phyloP scores from a whole-genome alignment of 2,113 vertebrate genomes.

The Pomatostomus ruficeps region DNA sequence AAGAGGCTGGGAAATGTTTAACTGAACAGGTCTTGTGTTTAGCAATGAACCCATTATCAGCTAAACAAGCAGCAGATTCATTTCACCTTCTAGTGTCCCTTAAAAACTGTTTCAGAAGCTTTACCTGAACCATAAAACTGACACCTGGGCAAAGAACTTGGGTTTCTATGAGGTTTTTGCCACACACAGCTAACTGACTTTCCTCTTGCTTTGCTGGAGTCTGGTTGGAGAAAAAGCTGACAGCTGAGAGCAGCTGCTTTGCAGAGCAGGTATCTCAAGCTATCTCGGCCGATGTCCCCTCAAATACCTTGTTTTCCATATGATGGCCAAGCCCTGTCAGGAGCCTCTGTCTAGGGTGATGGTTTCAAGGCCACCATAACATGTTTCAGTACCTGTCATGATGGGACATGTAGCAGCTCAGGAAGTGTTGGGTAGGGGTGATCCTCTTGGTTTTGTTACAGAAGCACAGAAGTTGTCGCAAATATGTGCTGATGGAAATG shows the following conservation, averaged over 20 bases:
- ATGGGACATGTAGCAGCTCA: neutral
- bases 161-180: neutral
- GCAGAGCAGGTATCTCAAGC: too few species aligned
- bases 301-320: fast-evolving
- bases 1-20: constrained; percentile 7
- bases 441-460: neutral
- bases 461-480: neutral
- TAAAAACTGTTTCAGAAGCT: neutral
- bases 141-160: too few species aligned
- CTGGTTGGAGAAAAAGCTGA: neutral
- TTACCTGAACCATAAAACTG: neutral
- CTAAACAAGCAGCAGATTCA: neutral
- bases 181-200: neutral
- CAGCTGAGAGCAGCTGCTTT: neutral
- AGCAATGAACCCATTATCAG: neutral
- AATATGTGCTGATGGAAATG: neutral
- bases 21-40: neutral
- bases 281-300: neutral
- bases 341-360: neutral
- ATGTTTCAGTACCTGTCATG: neutral
- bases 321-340: neutral
- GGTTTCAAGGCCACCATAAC: neutral
- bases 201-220: neutral
- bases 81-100: neutral
- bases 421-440: neutral